phyloP scores from a whole-genome alignment of 2,888 invertebrate genomes.

The Pheosia gnoma region DNA sequence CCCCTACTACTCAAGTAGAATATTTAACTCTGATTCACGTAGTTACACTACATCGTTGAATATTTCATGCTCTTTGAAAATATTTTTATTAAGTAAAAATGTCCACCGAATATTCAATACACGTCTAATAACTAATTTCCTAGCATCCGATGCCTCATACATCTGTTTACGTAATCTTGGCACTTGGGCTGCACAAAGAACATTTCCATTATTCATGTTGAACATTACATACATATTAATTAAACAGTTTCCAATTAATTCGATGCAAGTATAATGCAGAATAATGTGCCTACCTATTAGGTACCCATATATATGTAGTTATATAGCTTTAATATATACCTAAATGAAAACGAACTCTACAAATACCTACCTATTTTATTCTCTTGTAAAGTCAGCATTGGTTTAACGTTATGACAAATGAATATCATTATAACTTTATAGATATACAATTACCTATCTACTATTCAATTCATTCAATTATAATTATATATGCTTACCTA shows the following conservation, averaged over 20 bases:
- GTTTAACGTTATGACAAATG: no score
- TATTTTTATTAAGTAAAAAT: background rate
- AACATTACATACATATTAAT: slow-evolving; percentile 23
- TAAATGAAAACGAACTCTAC: no score
- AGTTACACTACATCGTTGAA: background rate
- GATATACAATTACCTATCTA: no score
- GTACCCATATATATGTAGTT: no score
- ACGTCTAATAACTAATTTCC: slow-evolving; percentile 19
- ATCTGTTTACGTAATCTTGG: slow-evolving; percentile 17
- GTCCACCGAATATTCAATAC: slow-evolving; percentile 16
- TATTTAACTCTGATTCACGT: background rate
- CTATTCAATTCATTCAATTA: no score
- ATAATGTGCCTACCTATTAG: slow-evolving; percentile 11
- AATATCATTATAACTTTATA: no score
- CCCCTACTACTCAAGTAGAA: no score
- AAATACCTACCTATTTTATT: no score
- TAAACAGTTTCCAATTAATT: slow-evolving; percentile 29
- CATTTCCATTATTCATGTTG: slow-evolving; percentile 17
- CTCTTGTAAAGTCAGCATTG: no score
- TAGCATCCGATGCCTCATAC: background rate
- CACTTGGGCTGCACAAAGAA: slow-evolving; percentile 12
- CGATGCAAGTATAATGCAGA: slow-evolving; percentile 17
- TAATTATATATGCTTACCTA: no score
- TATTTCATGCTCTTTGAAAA: slow-evolving; percentile 1
- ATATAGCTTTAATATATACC: no score